Conservation (phyloP, 2,888 invertebrate genomes). For the Macrosiphum euphorbiae region DNA sequence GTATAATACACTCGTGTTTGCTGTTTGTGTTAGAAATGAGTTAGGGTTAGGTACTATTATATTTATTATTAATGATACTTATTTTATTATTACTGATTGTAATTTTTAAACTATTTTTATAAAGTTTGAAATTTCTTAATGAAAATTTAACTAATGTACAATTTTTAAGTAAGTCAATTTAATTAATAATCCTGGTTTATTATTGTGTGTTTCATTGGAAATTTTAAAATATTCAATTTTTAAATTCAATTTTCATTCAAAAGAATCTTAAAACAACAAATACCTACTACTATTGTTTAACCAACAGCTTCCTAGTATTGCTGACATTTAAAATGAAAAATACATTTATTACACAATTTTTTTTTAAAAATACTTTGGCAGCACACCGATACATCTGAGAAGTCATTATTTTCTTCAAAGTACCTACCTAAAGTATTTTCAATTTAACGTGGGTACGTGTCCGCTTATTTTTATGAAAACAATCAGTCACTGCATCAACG, state of each 20-base stretch:
- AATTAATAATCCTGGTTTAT: not conserved
- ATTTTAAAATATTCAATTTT: too few species aligned
- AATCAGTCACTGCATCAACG: not conserved
- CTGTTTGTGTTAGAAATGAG: not conserved
- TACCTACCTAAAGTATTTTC: not conserved
- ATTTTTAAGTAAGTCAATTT: not conserved
- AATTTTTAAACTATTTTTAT: not conserved
- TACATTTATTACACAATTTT: not conserved
- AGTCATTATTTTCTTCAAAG: not conserved
- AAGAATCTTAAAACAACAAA: not conserved
- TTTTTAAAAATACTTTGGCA: not conserved
- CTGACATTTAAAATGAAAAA: not conserved
- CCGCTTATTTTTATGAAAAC: not conserved
- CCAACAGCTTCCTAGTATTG: not conserved
- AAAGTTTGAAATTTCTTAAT: not conserved
- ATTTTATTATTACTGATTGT: not conserved
- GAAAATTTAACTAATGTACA: not conserved
- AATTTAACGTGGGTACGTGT: not conserved
- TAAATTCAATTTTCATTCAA: not conserved
- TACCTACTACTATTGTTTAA: not conserved
- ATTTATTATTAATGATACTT: not conserved
- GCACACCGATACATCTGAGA: not conserved
- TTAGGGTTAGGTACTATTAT: not conserved
- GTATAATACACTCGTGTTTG: too few species aligned
- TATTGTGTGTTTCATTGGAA: not conserved